Evolutionary conservation across 2,113 vertebrate species (phyloP).

Genomic region (Micromys minutus): DNA sequence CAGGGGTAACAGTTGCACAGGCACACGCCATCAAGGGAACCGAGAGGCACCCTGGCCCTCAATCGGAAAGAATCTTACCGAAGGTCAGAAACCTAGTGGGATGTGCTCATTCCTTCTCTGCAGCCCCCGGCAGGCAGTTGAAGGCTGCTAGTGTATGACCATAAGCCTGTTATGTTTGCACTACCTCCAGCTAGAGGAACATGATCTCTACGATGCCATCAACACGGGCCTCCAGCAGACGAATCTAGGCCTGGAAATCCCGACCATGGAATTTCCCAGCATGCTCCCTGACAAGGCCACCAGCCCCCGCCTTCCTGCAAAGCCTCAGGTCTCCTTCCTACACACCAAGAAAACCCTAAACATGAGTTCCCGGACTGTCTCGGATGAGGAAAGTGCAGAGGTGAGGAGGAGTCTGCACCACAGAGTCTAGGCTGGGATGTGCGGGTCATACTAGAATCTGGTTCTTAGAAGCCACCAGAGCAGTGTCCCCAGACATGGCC

Average conservation of each 20-base stretch:
- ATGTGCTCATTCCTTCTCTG: neutral
- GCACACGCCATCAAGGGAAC: neutral
- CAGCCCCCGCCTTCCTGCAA: neutral
- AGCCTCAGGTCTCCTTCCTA: slow-evolving; percentile 41
- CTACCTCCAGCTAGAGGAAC: slow-evolving; percentile 34
- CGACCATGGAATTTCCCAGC: fast-evolving
- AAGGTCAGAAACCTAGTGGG: slow-evolving; percentile 75
- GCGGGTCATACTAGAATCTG: no score
- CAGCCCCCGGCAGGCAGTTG: neutral
- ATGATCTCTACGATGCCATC: slow-evolving; percentile 68
- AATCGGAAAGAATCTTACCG: slow-evolving; percentile 70
- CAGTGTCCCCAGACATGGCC: neutral
- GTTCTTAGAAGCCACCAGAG: neutral
- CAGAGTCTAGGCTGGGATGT: neutral
- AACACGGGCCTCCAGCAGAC: slow-evolving; percentile 34
- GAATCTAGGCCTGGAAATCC: neutral
- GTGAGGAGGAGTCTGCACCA: slow-evolving; percentile 31
- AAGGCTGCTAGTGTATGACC: neutral
- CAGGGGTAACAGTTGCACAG: fast-evolving
- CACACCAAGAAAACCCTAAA: neutral
- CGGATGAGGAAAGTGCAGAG: neutral
- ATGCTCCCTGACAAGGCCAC: neutral
- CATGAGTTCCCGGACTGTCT: neutral
- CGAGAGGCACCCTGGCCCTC: neutral
- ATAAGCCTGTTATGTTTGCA: neutral